phyloP scores from a whole-genome alignment of 2,797 vertebrate genomes.

The Phrynocephalus forsythii region DNA sequence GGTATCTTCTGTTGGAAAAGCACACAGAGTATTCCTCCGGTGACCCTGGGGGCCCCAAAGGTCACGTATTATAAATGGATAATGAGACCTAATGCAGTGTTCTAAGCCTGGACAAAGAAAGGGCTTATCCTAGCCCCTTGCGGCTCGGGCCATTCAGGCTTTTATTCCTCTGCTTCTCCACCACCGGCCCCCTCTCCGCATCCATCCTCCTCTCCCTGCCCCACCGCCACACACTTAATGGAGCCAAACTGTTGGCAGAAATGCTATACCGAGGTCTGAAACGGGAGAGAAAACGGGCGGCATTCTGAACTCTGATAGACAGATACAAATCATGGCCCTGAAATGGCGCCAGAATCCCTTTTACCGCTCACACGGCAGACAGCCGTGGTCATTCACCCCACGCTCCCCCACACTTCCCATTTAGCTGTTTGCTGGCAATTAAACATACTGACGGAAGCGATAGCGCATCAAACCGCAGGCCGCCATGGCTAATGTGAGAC shows the following conservation, averaged over 20 bases:
- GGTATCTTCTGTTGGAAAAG: conserved; percentile 83
- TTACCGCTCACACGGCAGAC: conserved; percentile 75
- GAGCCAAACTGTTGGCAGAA: conserved; percentile 86
- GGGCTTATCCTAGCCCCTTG: conserved; percentile 83
- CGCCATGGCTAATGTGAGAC: conserved; percentile 77
- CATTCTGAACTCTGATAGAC: conserved; percentile 83
- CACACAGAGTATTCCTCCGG: conserved; percentile 86
- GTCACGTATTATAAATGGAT: conserved; percentile 90
- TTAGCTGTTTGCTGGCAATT: conserved; percentile 84
- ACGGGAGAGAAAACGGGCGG: conserved; percentile 79
- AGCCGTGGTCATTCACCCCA: conserved; percentile 76
- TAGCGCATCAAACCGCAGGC: conserved; percentile 65
- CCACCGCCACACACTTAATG: conserved; percentile 80
- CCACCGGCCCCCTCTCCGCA: conserved; percentile 12
- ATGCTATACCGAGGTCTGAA: conserved; percentile 86
- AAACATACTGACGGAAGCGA: conserved; percentile 81
- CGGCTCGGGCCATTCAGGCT: conserved; percentile 84
- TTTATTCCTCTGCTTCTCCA: conserved; percentile 72
- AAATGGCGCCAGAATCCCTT: conserved; percentile 84
- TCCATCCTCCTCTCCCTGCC: neutral
- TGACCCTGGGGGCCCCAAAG: conserved; percentile 83
- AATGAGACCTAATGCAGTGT: conserved; percentile 88
- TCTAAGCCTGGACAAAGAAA: conserved; percentile 86
- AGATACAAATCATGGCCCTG: conserved; percentile 85
- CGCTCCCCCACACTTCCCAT: conserved; percentile 73